Evolutionary conservation across 2,113 vertebrate genomes (phyloP).

Genomic region (Ranitomeya variabilis): DNA sequence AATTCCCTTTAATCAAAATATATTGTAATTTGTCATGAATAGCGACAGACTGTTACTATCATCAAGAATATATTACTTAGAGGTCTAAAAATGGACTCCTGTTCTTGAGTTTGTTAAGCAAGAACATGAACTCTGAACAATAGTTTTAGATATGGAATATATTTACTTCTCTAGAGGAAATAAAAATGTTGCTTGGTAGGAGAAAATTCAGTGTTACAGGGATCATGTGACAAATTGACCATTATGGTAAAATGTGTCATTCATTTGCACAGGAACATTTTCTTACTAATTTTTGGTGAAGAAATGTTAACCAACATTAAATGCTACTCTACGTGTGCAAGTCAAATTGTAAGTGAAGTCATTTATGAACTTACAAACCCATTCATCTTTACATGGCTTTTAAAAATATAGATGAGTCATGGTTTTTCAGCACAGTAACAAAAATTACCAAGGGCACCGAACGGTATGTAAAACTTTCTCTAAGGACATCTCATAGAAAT

Average conservation of each 20-base stretch:
- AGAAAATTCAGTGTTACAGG: too few relatives aligned
- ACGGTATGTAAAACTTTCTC: conserved; percentile 6
- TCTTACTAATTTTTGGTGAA: neutral
- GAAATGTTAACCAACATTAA: neutral
- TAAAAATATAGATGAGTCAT: neutral
- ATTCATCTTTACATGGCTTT: neutral
- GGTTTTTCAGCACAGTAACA: neutral
- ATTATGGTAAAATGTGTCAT: neutral
- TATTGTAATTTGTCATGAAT: too few relatives aligned
- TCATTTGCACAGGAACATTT: neutral
- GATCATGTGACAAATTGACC: neutral
- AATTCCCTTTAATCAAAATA: too few relatives aligned
- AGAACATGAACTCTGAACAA: too few relatives aligned
- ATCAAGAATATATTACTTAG: too few relatives aligned
- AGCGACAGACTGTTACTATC: too few relatives aligned
- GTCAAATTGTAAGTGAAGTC: too few relatives aligned
- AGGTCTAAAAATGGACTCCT: too few relatives aligned
- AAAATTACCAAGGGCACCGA: conserved; percentile 20
- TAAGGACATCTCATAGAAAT: conserved; percentile 12
- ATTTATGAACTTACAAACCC: neutral
- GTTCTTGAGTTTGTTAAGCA: too few relatives aligned
- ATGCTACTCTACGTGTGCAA: neutral
- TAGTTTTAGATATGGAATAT: too few relatives aligned
- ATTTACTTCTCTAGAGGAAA: too few relatives aligned
- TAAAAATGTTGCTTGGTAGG: too few relatives aligned